Evolutionary conservation across 2,888 invertebrate genomes (phyloP).

Genomic region (Melitaea athalia): DNA sequence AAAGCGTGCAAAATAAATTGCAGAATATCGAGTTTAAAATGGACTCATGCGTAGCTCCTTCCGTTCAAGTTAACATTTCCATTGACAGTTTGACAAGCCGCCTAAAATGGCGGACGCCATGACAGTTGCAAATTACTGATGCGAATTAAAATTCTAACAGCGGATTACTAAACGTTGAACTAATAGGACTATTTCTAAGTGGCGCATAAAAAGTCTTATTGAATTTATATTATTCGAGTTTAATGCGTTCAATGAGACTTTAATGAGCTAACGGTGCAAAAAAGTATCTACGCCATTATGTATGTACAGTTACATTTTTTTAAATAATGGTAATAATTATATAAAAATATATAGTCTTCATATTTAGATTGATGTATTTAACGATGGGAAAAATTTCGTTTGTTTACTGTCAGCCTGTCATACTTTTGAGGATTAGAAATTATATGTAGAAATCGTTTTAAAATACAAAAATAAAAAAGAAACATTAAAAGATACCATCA

Average conservation of each 20-base stretch:
- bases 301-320: too few relatives aligned
- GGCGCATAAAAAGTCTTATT: background rate
- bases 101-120: conserved; percentile 56
- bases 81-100: conserved; percentile 66
- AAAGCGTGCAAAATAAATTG: background rate
- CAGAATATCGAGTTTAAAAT: background rate
- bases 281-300: too few relatives aligned
- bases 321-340: background rate
- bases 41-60: conserved; percentile 1
- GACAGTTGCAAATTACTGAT: conserved; percentile 27
- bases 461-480: too few relatives aligned
- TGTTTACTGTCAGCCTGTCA: too few relatives aligned
- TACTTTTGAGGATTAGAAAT: too few relatives aligned
- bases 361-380: too few relatives aligned
- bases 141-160: conserved; percentile 29
- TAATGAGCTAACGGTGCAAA: too few relatives aligned
- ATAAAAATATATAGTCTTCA: background rate
- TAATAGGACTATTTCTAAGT: background rate
- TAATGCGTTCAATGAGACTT: background rate
- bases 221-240: background rate
- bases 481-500: too few relatives aligned
- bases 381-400: too few relatives aligned
- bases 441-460: too few relatives aligned
- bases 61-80: conserved; percentile 2
- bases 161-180: conserved; percentile 20